Evolutionary conservation across 2,113 vertebrate genomes (phyloP), one percentile per base, ranked within the genome.

Genomic region (Xyliphius kryptos): DNA sequence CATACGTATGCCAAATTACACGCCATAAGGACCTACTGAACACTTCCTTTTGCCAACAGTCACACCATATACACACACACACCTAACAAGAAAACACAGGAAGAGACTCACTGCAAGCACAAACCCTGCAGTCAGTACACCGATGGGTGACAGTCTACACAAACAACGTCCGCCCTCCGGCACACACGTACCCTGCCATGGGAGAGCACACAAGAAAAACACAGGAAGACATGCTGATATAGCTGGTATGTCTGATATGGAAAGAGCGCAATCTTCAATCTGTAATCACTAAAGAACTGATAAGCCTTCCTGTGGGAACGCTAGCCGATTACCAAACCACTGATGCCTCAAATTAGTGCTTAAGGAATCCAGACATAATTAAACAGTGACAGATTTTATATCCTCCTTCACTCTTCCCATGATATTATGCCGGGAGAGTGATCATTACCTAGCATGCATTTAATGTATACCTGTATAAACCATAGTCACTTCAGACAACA

Each of bases 261-360:
- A 51, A 69, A 17, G 43, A 32, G 41, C 43, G 60, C 54, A 53
- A 67, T 67, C 68, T 70, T 64, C 61, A 63, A 56, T 76, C 71
- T 74, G 66, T 69, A 69, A 74, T 69, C 74, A 76, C 60, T 56
- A 63, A 67, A 68, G 46, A 59, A 73, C 67, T 70, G 63, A 68
- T 68, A 71, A 68, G 67, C 76, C 40, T 76, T 82, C 80, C 80
- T 79, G 68, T 74, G 83, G 78, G 82, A 83, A 65, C 68, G 77
- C 63, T 72, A 78, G 74, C 73, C 80, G 81, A 88, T 88, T 87
- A 86, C 80, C 81, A 77, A 85, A 79, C 77, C 79, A 83, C 78
- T 81, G 85, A 82, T 83, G 85, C 83, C 81, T 86, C 83, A 86
- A 87, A 88, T 86, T 79, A 81, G 77, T 78, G 81, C 65, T 82